Percentiles rank a stretch among this genome's conserved stretches.
phyloP scores from a whole-genome alignment of 2,888 invertebrate species.

The Metacarcinus magister region DNA sequence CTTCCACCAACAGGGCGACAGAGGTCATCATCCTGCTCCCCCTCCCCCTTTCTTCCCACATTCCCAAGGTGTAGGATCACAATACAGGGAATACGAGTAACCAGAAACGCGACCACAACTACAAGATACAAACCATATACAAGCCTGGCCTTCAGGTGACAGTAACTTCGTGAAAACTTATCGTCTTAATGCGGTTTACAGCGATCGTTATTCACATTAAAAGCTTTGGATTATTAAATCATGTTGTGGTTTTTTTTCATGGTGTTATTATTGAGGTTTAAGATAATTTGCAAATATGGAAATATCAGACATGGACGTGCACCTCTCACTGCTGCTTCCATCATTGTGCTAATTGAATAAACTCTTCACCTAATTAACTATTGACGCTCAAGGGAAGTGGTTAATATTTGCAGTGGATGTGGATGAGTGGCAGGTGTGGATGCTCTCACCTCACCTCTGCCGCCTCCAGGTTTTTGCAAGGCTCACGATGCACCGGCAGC shows the following conservation, averaged over 20 bases:
- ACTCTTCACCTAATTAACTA: background rate
- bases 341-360: background rate
- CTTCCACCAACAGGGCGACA: background rate
- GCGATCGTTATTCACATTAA: background rate
- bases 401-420: background rate
- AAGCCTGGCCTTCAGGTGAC: background rate
- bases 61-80: conserved; percentile 26
- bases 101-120: conserved; percentile 8
- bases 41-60: background rate
- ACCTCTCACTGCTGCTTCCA: background rate
- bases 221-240: background rate
- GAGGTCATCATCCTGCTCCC: background rate
- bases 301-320: background rate
- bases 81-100: background rate
- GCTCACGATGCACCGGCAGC: background rate
- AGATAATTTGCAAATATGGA: background rate
- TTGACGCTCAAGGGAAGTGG: background rate
- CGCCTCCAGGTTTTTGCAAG: background rate
- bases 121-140: background rate
- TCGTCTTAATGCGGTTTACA: background rate
- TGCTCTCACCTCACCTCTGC: background rate
- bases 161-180: background rate
- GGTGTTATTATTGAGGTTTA: background rate
- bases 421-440: background rate
- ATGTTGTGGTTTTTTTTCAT: background rate